Base-by-base conservation (phyloP, 2,888 invertebrate genomes). In the Drosophila mettleri region DNA sequence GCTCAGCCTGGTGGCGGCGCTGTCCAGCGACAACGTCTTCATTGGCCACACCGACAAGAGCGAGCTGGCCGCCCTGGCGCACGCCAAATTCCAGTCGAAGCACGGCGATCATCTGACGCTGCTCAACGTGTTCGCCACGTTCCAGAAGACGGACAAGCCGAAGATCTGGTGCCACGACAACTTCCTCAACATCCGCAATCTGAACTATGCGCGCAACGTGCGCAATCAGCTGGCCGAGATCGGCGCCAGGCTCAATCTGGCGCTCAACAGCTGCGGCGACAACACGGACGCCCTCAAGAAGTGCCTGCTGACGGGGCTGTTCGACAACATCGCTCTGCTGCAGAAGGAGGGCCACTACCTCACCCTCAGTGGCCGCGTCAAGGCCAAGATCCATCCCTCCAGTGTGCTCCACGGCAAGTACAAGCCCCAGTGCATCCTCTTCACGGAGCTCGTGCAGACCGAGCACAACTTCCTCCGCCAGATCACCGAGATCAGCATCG, bases 91-190 rank as follows among this genome's bases (percentile, higher is more conserved):
- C 91, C 92, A 94, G 61, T 96, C 98, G 0, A 94, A 95, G 20
- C 95, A 96, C 77, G 99, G 99, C 12, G 99, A 99, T 92, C 98
- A 98, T 90, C 93, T 99, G 43, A 98, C 97, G 2, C 93, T 98
- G 57, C 93, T 99, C 14, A 99, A 98, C 91, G 96, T 98, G 36
- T 98, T 94, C 91, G 95, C 95, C 86, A 96, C 95, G 5, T 98
- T 94, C 92, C 94, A 94, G 80, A 95, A 95, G 88, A 94, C 95
- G 0, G 94, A 95, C 4, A 94, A 95, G 70, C 95, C 95, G 86
- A 96, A 95, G 92, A 64, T 91, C 91, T 98, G 98, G 97, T 98
- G 98, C 90, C 95, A 95, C 89, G 97, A 98, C 79, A 97, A 98
- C 92, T 98, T 95, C 90, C 93, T 98, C 52, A 96, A 98, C 90